Conservation (phyloP, 2,113 vertebrate genomes). For the Archocentrus centrarchus region DNA sequence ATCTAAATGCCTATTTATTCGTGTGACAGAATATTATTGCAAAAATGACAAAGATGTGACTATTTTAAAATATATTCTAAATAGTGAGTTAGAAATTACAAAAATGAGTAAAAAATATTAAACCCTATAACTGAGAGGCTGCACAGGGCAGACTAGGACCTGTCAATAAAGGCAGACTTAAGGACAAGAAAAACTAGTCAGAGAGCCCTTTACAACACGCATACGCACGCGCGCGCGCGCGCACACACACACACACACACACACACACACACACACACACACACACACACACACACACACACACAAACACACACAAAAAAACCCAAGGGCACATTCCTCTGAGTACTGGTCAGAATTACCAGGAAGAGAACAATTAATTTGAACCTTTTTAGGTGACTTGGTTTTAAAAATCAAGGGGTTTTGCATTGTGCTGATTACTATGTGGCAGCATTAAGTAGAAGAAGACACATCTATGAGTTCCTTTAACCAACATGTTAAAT, state of each 20-base stretch:
- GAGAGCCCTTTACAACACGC: conserved; percentile 15
- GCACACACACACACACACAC: conserved; percentile 1
- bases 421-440: background rate
- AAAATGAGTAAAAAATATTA: background rate
- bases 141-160: background rate
- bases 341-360: background rate
- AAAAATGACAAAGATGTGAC: no score
- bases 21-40: no score
- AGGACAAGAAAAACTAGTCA: conserved; percentile 68
- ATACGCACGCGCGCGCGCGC: conserved; percentile 1
- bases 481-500: background rate
- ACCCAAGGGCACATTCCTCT: conserved; percentile 22
- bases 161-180: conserved; percentile 3
- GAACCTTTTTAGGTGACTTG: background rate
- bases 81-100: background rate
- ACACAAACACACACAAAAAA: background rate
- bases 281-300: background rate
- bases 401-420: background rate
- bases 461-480: background rate
- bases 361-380: conserved; percentile 2
- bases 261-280: background rate
- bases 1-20: no score
- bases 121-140: background rate
- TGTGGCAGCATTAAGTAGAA: background rate
- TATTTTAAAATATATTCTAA: background rate